Conservation (phyloP, 2,113 vertebrate species). For the Pitta sordida region DNA sequence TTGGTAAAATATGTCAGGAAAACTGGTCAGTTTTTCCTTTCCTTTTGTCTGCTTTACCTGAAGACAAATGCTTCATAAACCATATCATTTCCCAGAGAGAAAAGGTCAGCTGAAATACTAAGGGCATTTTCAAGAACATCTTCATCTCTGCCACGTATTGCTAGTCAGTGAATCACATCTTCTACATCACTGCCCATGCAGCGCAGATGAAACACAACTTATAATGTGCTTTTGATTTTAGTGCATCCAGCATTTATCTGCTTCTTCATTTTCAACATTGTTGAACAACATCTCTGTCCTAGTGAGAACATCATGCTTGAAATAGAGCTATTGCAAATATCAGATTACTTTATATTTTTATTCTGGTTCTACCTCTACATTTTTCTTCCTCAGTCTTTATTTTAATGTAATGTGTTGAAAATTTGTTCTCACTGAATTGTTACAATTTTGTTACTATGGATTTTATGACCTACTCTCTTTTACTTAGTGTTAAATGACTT, state of each 20-base stretch:
- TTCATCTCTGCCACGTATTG: slow-evolving; percentile 17
- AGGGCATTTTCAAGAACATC: slow-evolving; percentile 34
- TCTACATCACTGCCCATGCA: slow-evolving; percentile 12
- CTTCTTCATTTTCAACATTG: background rate
- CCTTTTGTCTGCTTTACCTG: background rate
- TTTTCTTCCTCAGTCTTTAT: background rate
- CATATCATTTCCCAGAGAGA: background rate
- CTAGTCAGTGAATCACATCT: background rate
- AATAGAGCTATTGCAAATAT: background rate
- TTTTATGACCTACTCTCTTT: background rate
- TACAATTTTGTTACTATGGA: background rate
- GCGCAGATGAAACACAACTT: background rate
- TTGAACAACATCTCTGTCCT: background rate
- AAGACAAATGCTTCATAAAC: slow-evolving; percentile 35
- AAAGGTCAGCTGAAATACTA: slow-evolving; percentile 27
- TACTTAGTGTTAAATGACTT: background rate
- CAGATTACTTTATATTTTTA: background rate
- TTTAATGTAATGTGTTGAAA: background rate
- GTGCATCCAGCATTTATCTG: background rate
- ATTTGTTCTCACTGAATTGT: background rate
- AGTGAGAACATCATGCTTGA: background rate
- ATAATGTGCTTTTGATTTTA: background rate
- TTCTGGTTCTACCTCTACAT: background rate
- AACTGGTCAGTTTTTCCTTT: background rate
- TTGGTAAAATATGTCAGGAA: background rate